Base-by-base conservation (phyloP, 2,113 vertebrate genomes). In the Athene noctua region DNA sequence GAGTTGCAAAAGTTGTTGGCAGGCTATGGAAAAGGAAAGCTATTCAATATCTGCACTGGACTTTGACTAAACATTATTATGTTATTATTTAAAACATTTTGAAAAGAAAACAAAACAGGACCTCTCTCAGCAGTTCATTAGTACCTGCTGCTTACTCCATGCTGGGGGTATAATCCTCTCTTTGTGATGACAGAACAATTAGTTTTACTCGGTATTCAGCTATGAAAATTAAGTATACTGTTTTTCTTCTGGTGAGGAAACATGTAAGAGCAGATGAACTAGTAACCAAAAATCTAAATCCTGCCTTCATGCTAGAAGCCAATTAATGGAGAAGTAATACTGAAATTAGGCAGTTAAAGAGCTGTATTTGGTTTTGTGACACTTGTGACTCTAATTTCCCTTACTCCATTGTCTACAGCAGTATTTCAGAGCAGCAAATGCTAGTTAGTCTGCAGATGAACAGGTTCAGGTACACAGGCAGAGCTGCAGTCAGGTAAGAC, bases 1-100 rank as follows among this genome's bases (percentile, higher is more conserved):
- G 97, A 94, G 99, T 99, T 97, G 99, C 99, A 98, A 99, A 99
- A 94, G 99, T 99, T 96, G 99, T 99, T 96, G 99, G 99, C 94
- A 99, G 98, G 97, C 99, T 99, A 94, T 46, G 95, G 68, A 82
- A 97, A 95, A 97, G 77, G 55, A 82, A 97, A 74, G 18, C 13
- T 75, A 67, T 75, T 95, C 89, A 93, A 59, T 90, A 79, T 32
- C 49, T 88, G n/a, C 88, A 92, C 51, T 32, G 68, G 62, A 91
- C 14, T 86, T 67, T 38, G 36, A 77, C 59, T 68, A 82, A 92
- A 86, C 9, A 6, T 80, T 72, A 36, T 34, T 29, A 34, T 15
- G 29, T 52, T 74, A 65, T 90, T 86, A 71, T 80, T 83, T 78
- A 36, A 79, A 80, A 70, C 34, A 78, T 57, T 57, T 72, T 23